Evolutionary conservation across 2,888 invertebrate species (phyloP).

Genomic region (Phengaris alcon): DNA sequence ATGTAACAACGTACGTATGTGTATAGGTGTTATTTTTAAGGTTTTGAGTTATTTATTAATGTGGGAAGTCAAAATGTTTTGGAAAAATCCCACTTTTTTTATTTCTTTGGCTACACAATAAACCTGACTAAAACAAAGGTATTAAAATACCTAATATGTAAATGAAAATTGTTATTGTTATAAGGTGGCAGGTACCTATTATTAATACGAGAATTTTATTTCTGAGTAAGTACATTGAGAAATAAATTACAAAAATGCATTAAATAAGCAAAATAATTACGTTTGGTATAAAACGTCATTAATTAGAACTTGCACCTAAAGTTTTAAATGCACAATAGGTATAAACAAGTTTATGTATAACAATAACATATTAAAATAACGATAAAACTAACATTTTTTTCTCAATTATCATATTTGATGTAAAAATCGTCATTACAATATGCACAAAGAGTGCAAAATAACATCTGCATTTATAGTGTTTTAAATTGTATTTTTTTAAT

Average conservation of each 20-base stretch:
- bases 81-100: too few relatives aligned
- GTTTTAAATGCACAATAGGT: neutral
- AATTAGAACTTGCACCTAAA: neutral
- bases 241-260: constrained; percentile 8
- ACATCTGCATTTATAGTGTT: neutral
- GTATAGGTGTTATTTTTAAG: too few relatives aligned
- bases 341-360: neutral
- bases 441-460: neutral
- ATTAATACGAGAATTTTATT: neutral
- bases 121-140: too few relatives aligned
- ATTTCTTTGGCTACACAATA: too few relatives aligned
- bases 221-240: neutral
- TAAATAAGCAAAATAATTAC: neutral
- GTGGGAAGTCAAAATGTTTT: too few relatives aligned
- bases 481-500: neutral
- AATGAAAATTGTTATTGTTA: too few relatives aligned
- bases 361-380: neutral
- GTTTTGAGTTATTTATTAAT: too few relatives aligned
- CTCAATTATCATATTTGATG: neutral
- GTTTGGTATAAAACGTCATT: neutral
- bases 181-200: neutral
- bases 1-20: too few relatives aligned
- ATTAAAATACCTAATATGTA: too few relatives aligned
- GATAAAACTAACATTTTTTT: neutral
- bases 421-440: neutral